These are phyloP conservation scores for Geophilus truncorum DNA, from an alignment of 2,888 invertebrate genomes.

Conservation along the genomic window DNA sequence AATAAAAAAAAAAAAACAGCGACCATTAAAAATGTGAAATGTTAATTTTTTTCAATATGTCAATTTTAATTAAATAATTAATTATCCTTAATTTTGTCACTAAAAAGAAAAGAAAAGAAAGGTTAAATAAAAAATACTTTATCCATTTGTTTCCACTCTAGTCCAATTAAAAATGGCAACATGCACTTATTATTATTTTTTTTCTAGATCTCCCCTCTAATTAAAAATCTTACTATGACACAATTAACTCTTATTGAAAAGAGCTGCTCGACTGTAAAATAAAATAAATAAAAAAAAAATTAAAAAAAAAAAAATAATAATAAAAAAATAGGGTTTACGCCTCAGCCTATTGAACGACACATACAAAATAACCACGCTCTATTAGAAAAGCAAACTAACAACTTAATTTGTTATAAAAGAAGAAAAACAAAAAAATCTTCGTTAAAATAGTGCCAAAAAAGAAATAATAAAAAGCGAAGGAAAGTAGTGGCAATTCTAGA, in stretches of 20 bases:
- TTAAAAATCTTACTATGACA: slow-evolving; percentile 18
- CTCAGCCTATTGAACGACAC: slow-evolving; percentile 24
- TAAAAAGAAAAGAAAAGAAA: slow-evolving; percentile 21
- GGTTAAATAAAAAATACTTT: slow-evolving; percentile 25
- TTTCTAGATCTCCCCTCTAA: not conserved
- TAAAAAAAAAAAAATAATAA: not conserved
- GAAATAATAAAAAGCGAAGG: not conserved
- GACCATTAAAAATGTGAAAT: slow-evolving; percentile 38
- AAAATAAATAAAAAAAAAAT: not conserved
- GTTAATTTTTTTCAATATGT: slow-evolving; percentile 17
- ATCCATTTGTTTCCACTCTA: slow-evolving; percentile 27
- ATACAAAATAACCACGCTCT: not conserved
- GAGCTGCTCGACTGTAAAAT: slow-evolving; percentile 23
- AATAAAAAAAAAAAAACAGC: slow-evolving; percentile 46
- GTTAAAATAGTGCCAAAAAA: not conserved
- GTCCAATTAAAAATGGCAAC: slow-evolving; percentile 22
- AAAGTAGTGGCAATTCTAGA: slow-evolving; percentile 24
- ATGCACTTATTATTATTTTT: slow-evolving; percentile 25
- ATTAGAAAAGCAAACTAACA: not conserved
- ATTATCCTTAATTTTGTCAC: slow-evolving; percentile 27
- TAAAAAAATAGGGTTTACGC: not conserved
- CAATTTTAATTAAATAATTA: slow-evolving; percentile 27
- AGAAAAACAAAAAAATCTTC: not conserved
- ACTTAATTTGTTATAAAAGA: not conserved
- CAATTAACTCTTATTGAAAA: slow-evolving; percentile 13